These are phyloP conservation scores for Zelostemma sp. DNA, from an alignment of 1,140 invertebrate genomes.

Conservation along the genomic window DNA sequence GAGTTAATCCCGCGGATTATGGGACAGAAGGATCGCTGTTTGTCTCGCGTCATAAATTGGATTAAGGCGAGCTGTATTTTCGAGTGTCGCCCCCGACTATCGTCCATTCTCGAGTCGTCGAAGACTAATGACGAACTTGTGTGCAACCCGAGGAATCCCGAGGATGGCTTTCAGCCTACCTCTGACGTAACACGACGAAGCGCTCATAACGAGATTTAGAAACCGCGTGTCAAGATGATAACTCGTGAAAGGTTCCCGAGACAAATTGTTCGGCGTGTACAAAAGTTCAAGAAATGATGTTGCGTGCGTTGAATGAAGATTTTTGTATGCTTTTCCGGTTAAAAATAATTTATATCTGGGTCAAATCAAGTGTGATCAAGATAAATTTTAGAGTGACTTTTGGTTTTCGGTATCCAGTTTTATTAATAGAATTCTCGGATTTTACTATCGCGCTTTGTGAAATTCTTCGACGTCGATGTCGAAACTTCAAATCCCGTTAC, in stretches of 20 bases:
- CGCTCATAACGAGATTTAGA: not conserved
- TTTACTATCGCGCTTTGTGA: no score
- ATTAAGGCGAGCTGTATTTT: slow-evolving; percentile 48
- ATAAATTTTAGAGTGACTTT: no score
- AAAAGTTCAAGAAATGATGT: no score
- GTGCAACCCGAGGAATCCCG: slow-evolving; percentile 3
- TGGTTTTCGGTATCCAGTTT: no score
- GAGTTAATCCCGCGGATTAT: slow-evolving; percentile 47
- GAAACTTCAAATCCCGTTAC: no score
- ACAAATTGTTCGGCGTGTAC: not conserved
- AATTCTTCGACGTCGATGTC: no score
- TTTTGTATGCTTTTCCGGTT: no score
- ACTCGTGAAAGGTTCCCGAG: not conserved
- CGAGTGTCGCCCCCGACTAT: slow-evolving; percentile 13
- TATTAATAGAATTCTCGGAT: no score
- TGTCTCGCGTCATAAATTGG: slow-evolving; percentile 52
- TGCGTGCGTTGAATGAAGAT: no score
- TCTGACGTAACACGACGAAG: not conserved
- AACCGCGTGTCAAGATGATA: not conserved
- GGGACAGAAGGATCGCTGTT: slow-evolving; percentile 42
- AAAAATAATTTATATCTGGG: no score
- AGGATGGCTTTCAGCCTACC: slow-evolving; percentile 3
- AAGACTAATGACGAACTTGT: slow-evolving; percentile 9
- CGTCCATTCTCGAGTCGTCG: slow-evolving; percentile 27
- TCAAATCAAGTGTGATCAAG: no score